A percentile compares a stretch with the other conserved stretches of the same genome.
phyloP scores from a whole-genome alignment of 2,113 vertebrate species.

The Cyprinodon brontotheroides region DNA sequence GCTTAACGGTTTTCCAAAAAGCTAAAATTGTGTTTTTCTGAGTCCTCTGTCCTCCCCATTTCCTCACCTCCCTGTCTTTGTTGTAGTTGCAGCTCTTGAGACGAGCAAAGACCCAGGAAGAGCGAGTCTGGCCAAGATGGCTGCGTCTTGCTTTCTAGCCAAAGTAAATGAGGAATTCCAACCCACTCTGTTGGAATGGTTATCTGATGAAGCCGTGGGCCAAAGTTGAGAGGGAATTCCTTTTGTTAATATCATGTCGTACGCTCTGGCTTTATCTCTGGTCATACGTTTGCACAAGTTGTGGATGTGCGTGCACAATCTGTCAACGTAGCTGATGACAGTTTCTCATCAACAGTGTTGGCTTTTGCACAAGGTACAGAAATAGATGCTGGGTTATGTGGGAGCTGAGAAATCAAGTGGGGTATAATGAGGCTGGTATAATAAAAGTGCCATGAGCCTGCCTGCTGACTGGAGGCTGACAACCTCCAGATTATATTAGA shows the following conservation, averaged over 20 bases:
- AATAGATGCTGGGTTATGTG: constrained; percentile 52
- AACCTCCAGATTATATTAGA: constrained; percentile 50
- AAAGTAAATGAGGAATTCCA: constrained; percentile 61
- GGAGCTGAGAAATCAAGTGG: constrained; percentile 47
- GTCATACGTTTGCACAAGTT: constrained; percentile 12
- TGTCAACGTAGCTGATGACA: constrained; percentile 40
- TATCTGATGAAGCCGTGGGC: constrained; percentile 39
- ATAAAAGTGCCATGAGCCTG: constrained; percentile 17
- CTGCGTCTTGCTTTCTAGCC: constrained; percentile 56
- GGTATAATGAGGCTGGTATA: constrained; percentile 26
- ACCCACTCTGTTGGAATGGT: constrained; percentile 55
- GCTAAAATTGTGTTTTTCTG: neutral
- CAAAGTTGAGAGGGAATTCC: constrained; percentile 48
- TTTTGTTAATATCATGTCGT: constrained; percentile 4
- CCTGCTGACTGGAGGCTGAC: constrained; percentile 53
- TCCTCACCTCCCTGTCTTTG: neutral
- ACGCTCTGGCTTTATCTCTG: constrained; percentile 7
- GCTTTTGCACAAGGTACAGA: constrained; percentile 47
- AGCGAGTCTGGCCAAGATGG: constrained; percentile 45
- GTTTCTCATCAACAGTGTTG: constrained; percentile 47
- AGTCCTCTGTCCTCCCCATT: neutral
- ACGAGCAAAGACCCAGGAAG: constrained; percentile 53
- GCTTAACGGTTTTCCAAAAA: neutral
- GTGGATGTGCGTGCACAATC: constrained; percentile 12
- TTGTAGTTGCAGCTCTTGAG: constrained; percentile 20